phyloP scores from a whole-genome alignment of 1,140 invertebrate genomes.

The Pollicipes pollicipes region DNA sequence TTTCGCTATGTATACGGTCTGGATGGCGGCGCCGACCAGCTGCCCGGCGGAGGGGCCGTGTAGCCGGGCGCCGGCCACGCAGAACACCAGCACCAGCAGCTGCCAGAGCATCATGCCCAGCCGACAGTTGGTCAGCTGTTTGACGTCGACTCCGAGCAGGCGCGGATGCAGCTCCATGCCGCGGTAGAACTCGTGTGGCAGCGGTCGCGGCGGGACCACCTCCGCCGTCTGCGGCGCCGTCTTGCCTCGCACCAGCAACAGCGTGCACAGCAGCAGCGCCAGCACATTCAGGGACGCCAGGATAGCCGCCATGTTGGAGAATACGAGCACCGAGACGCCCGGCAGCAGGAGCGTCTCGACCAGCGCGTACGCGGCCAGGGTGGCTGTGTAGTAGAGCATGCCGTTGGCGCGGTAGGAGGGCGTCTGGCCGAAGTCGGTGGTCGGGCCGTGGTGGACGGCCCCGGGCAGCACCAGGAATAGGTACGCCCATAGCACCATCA shows the following conservation, averaged over 20 bases:
- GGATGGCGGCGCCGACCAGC: constrained; percentile 29
- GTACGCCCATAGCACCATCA: constrained; percentile 23
- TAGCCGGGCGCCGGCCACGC: constrained; percentile 23
- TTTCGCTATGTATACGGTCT: constrained; percentile 37
- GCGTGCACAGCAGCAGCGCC: constrained; percentile 32
- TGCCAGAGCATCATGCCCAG: constrained; percentile 42
- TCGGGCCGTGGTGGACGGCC: constrained; percentile 29
- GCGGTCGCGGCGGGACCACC: constrained; percentile 24
- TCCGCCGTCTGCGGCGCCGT: constrained; percentile 17
- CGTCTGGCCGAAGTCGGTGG: constrained; percentile 30
- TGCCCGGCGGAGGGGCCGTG: constrained; percentile 30
- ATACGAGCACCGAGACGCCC: neutral
- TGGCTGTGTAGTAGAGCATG: constrained; percentile 31
- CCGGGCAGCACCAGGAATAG: constrained; percentile 28
- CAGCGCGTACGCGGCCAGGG: constrained; percentile 25
- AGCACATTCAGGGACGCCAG: constrained; percentile 32
- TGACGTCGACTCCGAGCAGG: constrained; percentile 32
- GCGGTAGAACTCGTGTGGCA: constrained; percentile 38
- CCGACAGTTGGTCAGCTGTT: constrained; percentile 31
- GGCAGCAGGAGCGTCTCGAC: constrained; percentile 13
- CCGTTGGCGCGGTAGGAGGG: constrained; percentile 38
- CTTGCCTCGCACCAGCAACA: constrained; percentile 17
- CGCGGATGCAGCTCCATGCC: constrained; percentile 39
- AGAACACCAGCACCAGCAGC: constrained; percentile 29
- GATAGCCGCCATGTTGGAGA: constrained; percentile 28